Base-by-base conservation (phyloP, 2,797 vertebrate genomes). In the Carduelis carduelis region DNA sequence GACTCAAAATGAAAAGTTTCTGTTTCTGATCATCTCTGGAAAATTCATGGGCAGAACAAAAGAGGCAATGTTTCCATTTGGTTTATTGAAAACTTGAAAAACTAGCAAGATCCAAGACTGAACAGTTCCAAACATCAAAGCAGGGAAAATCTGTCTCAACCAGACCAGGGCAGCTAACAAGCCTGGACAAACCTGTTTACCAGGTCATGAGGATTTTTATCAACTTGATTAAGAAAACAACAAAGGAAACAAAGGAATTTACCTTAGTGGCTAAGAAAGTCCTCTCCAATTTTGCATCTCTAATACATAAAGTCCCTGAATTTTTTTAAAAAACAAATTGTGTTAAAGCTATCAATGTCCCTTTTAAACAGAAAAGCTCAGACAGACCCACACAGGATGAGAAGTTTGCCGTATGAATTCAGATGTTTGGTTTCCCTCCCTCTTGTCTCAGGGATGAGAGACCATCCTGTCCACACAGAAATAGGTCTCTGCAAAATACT, bases 311-410 rank as follows among this genome's bases (percentile, higher is more conserved):
- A 85, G 39, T 15, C 1, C 2, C 47, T 19, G 0, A 6, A 21
- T n/a, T 37, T 37, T 37, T 77, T 83, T 69, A 2, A 32, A 43
- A 14, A 66, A 59, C 3, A 3, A 37, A 10, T 59, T 65, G 4
- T 14, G 7, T 24, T 44, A 68, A 56, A 49, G 11, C 3, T 52
- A 44, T 66, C 18, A 39, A 28, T 27, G 6, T 43, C 32, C 2
- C 1, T 22, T 30, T 8, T n/a, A 61, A 69, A 47, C 7, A 72
- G 49, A 7, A 3, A 74, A 76, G 34, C 20, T 57, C 17, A 50
- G 55, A 49, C 14, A 87, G 8, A 17, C 4, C 5, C n/a, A 22
- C 8, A 1, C 0, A 4, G 21, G 5, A 37, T 49, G 12, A 64
- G 14, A 90, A 46, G 52, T 60, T 50, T 43, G 9, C 14, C 11